Base-by-base conservation (phyloP, 2,113 vertebrate genomes). In the Microcebus griseorufus region DNA sequence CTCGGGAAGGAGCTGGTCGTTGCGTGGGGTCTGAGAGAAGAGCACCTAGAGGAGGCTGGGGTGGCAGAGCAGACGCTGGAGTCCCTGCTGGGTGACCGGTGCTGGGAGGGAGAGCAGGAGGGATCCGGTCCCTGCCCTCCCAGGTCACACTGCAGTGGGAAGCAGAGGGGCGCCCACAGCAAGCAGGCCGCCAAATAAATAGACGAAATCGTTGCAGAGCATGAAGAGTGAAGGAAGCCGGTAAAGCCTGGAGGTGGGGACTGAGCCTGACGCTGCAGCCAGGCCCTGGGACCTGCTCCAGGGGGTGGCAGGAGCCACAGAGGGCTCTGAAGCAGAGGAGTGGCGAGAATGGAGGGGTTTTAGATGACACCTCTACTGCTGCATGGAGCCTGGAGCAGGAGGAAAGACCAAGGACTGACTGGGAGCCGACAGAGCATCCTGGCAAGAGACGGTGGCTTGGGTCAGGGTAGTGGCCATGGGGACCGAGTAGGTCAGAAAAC, bases 271-370 rank as follows among this genome's bases (percentile, higher is more conserved):
- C 10, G 17, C 60, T 6, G 32, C 23, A 1, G 22, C 7, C 48
- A 11, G 34, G 20, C 29, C 14, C 14, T 25, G 32, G 42, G 48
- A 34, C 51, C 12, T 45, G 2, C 34, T 83, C 72, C 14, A 2
- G 13, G 3, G 55, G 53, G 55, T 2, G 2, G 25, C 0, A 3
- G 60, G 16, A 67, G 55, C 29, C 25, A 1, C 3, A 18, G 51
- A n/a, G 16, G 18, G 39, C 37, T 72, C 39, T 13, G 48, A 29
- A 39, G 27, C 53, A 4, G 27, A 2, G 80, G 23, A 3, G 22
- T 10, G 16, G 73, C 1, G 1, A 14, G n/a, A 11, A 0, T 5
- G 58, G 25, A 0, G 29, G 23, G 9, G 3, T 3, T 23, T 29
- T 39, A 20, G 12, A 27, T 16, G 29, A 37, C n/a, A 2, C 29